phyloP scores from a whole-genome alignment of 2,888 invertebrate species.

The Mechanitis messenoides region DNA sequence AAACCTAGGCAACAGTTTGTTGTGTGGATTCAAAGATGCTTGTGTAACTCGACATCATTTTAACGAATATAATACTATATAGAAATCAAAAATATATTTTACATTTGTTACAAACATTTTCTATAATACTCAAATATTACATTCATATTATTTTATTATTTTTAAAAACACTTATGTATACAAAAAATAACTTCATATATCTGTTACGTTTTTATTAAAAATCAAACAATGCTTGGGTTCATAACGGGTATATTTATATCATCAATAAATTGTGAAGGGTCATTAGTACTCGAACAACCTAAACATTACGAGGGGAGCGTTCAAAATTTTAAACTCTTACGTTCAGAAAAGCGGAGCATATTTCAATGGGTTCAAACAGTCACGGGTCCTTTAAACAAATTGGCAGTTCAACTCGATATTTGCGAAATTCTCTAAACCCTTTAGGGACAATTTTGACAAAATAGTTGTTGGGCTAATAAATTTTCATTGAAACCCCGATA shows the following conservation, averaged over 20 bases:
- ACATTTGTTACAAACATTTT: background rate
- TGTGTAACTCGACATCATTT: conserved; percentile 38
- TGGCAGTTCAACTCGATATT: conserved; percentile 61
- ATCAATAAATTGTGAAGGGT: conserved; percentile 16
- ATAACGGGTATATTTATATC: conserved; percentile 9
- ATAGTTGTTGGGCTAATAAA: conserved; percentile 72
- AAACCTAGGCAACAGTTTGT: conserved; percentile 68
- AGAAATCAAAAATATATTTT: background rate
- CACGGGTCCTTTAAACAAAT: conserved; percentile 54
- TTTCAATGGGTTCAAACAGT: conserved; percentile 32
- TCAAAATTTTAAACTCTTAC: conserved; percentile 34
- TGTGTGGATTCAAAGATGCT: conserved; percentile 39
- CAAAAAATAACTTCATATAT: background rate
- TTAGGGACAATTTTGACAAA: conserved; percentile 69
- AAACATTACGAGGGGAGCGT: conserved; percentile 28
- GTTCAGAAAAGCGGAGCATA: conserved; percentile 33
- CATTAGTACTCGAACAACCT: conserved; percentile 25
- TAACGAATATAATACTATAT: conserved; percentile 16
- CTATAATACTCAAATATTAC: too few species aligned
- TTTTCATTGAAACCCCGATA: conserved; percentile 70
- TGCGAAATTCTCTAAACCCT: conserved; percentile 60
- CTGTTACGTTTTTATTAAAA: background rate
- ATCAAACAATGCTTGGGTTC: background rate
- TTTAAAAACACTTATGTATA: background rate
- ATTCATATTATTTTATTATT: too few species aligned